Evolutionary conservation across 2,888 invertebrate species (phyloP), one percentile per base, ranked within the genome.

Genomic region (Plebejus melissa): DNA sequence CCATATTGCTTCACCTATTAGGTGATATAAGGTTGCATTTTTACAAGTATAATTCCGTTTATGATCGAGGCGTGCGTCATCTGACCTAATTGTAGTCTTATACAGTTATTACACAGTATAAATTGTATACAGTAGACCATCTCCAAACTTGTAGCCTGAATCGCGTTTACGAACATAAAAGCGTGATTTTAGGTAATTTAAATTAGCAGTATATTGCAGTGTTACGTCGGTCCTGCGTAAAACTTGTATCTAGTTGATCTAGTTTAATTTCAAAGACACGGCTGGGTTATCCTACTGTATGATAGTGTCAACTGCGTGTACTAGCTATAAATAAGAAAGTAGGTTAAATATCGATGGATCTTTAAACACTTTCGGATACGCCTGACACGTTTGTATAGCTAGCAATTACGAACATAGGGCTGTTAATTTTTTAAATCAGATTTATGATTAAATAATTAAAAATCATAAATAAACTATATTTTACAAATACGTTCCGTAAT

Each of bases 31-130:
- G 16, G 58, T 58, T 11, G 38, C 60, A 57, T 28, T 22, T 65
- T 46, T 50, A 74, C 69, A 32, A 50, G 69, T 50, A 77, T 80
- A 82, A 82, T 76, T 77, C 76, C 77, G 74, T 83, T 85, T 82
- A 82, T 82, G 82, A 85, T 84, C 79, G 83, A 77, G 80, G 79
- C 83, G 82, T 86, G 86, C 82, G 84, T 87, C 85, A 84, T 82
- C 84, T 90, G 92, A 92, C 93, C 92, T 90, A 89, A 91, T 91
- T 93, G 90, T 86, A 86, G 87, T 85, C 85, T 87, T 86, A 86
- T 89, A 90, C 85, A 85, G 85, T 84, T 83, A 16, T 54, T 54
- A 16, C 4, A 4, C 16, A 54, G 84, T 88, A 83, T 86, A 88
- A 54, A 16, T 4, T 54, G 0, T 54, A 54, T 3, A 54, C 16